Percentiles rank a stretch among this genome's conserved stretches.
These are phyloP conservation scores for Yasuhikotakia modesta DNA, from an alignment of 2,797 vertebrate species.

Conservation along the genomic window DNA sequence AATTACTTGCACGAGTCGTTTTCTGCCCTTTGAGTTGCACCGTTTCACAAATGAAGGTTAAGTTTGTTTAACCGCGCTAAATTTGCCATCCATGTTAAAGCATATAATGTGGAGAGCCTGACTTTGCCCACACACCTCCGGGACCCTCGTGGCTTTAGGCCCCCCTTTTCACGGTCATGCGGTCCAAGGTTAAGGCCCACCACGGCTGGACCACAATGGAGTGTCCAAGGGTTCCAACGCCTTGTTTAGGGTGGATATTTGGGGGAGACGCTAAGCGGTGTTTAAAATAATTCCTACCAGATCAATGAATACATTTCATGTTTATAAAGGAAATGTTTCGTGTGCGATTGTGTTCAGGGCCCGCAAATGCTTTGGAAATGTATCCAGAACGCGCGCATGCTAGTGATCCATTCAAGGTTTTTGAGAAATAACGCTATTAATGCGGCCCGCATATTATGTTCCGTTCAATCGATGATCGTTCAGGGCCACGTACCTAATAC, in stretches of 20 bases:
- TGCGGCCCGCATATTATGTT: conserved; percentile 1
- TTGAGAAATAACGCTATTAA: conserved; percentile 6
- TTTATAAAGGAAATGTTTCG: background rate
- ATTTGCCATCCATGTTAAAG: conserved; percentile 98
- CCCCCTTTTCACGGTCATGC: background rate
- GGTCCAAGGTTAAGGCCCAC: conserved; percentile 87
- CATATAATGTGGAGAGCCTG: conserved; percentile 91
- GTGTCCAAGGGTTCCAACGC: background rate
- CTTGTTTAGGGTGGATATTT: background rate
- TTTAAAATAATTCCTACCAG: background rate
- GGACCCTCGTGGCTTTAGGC: conserved; percentile 50
- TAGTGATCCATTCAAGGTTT: conserved; percentile 22
- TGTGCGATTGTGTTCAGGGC: background rate
- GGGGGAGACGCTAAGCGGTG: background rate
- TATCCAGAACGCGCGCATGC: conserved; percentile 1
- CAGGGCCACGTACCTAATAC: conserved; percentile 21
- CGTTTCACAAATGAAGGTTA: conserved; percentile 99
- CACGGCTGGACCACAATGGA: conserved; percentile 13
- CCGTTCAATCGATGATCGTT: conserved; percentile 4
- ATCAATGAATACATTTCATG: background rate
- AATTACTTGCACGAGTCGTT: conserved; percentile 94
- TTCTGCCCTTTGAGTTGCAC: conserved; percentile 91
- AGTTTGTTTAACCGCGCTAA: conserved; percentile 98
- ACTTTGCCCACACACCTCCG: conserved; percentile 76
- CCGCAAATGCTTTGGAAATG: conserved; percentile 12